Base-by-base conservation (phyloP, 2,888 invertebrate genomes). In the Mamestra brassicae region DNA sequence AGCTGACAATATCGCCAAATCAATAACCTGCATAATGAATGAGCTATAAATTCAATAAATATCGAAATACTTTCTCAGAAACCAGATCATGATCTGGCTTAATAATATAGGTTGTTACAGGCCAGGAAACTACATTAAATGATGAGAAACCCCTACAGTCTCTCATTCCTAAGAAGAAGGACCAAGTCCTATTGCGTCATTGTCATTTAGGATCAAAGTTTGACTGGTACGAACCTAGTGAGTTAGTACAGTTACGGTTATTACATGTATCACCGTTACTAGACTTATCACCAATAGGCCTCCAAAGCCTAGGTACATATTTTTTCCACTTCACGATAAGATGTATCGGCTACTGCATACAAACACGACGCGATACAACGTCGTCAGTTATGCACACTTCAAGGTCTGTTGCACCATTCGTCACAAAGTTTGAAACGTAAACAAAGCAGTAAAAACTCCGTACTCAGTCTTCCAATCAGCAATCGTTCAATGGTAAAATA, bases 381-480 rank as follows among this genome's bases (percentile, higher is more conserved):
- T 63, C 68, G 57, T 67, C 82, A 81, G 68, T 58, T 64, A 74
- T 67, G 68, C 82, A 76, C 68, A 67, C 81, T 57, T 36, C 78
- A 76, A 78, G 81, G 78, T 58, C 81, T 47, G 52, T 52, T 65
- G 78, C 64, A 50, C 66, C 73, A 67, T 79, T 83, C 83, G 73
- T 83, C 58, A 67, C 62, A 45, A 83, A 63, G 64, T 78, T 83
- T 57, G 17, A 67, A 69, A 83, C 79, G 79, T 83, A 80, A 80
- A 78, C 66, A 83, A 71, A 78, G 36, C 65, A 79, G 79, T 67
- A 63, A 83, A 78, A 80, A 55, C 61, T 67, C 34, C 42, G 57
- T 47, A 62, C 42, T 65, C 36, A 17, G 11, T 79, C 17, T 55
- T 66, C 76, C 42, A 65, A 62, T 52, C 45, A 67, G 4, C n/a